Conservation (phyloP, 2,888 invertebrate genomes). For the Pharmacophagus antenor region DNA sequence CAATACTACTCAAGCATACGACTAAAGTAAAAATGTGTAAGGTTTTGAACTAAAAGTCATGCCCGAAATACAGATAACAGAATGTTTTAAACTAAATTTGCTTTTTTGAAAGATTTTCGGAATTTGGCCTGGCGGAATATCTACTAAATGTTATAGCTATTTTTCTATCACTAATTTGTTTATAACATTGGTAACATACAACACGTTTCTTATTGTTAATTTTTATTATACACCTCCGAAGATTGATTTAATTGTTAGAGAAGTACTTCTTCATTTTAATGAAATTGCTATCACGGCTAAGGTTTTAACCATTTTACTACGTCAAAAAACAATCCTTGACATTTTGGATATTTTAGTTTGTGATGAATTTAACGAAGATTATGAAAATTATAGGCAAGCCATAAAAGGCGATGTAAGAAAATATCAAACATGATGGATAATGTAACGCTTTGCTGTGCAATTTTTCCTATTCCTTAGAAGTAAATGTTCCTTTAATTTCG, state of each 20-base stretch:
- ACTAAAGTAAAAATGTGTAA: not conserved
- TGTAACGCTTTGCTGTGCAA: constrained; percentile 41
- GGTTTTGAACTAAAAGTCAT: not conserved
- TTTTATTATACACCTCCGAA: constrained; percentile 9
- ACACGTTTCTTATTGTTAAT: constrained; percentile 10
- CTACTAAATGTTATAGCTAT: constrained; percentile 26
- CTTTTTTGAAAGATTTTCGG: constrained; percentile 33
- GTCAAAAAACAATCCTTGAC: constrained; percentile 28
- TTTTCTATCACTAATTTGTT: constrained; percentile 6
- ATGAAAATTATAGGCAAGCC: not conserved
- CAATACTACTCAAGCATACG: too few species aligned
- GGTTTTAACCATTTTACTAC: constrained; percentile 46
- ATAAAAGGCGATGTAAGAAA: constrained; percentile 29
- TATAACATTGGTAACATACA: constrained; percentile 8
- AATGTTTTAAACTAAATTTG: constrained; percentile 50
- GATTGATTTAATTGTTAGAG: constrained; percentile 10
- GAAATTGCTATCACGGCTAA: constrained; percentile 39
- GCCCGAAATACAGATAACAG: not conserved
- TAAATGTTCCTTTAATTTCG: constrained; percentile 44
- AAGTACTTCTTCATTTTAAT: constrained; percentile 32
- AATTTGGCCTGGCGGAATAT: constrained; percentile 26
- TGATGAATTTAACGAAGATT: constrained; percentile 42
- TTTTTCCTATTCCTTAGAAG: constrained; percentile 40
- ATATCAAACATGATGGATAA: constrained; percentile 41
- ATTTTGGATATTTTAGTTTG: constrained; percentile 48